Base-by-base conservation (phyloP, 2,113 vertebrate genomes). In the Nothoprocta perdicaria region DNA sequence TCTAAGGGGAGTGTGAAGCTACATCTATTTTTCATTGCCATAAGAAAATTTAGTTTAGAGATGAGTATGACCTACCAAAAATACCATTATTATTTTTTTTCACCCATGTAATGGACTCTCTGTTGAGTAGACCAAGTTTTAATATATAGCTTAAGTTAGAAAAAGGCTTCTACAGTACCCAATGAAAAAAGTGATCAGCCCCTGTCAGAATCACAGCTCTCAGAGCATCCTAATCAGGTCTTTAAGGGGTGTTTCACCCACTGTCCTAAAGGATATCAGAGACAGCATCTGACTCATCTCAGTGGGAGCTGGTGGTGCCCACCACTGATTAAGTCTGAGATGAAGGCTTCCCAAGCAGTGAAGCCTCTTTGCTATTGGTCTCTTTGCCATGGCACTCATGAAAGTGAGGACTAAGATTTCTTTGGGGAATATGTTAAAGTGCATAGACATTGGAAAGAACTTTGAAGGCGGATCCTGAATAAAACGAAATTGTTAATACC, bases 401-500 rank as follows among this genome's bases (percentile, higher is more conserved):
- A 80, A 71, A 41, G n/a, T 52, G 45, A 80, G 50, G 45, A 80
- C 40, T 67, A 90, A 38, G 2, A 1, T 40, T 80, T 84, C 72
- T 89, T 65, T 60, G 46, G 80, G 84, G 57, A 84, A 15, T 22
- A 11, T 3, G 3, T 52, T 78, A n/a, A n/a, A 23, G 45, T 43
- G 35, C 45, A 33, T 58, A 72, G 61, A 67, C 43, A 35, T 23
- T 41, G 78, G 61, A 66, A 50, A 50, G 65, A 69, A 31, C 33
- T 90, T 90, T 65, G 71, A 88, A 71, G 63, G 33, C 29, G 62
- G 38, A 69, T 66, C 16, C 46, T 76, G n/a, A 72, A 75, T 52
- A 62, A 87, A 76, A 61, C 29, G 0, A 13, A 93, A 80, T 89
- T 84, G 77, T 80, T 90, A 81, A 93, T 74, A 45, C 31, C 31